Evolutionary conservation across 1,140 invertebrate species (phyloP), one percentile per base, ranked within the genome.

Genomic region (Cydia splendana): DNA sequence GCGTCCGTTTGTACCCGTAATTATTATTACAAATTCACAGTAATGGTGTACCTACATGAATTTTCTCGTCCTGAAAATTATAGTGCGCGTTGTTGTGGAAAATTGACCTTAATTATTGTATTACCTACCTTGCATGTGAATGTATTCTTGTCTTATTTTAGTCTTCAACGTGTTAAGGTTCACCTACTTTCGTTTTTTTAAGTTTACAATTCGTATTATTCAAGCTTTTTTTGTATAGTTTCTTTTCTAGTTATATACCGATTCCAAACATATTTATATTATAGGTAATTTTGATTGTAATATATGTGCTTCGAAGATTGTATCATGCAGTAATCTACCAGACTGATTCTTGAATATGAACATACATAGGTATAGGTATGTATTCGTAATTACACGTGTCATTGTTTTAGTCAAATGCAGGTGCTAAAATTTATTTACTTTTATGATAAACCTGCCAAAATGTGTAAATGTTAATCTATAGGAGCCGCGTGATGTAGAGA

Each of bases 11-110:
- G 30, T 69, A 45, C 9, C 30, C 38, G 30, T 71, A 34, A 71
- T 71, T 71, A 71, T 42, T 71, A 42, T 71, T 71, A 71, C 34
- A 38, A 71, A 71, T 71, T 71, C 67, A 71, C 34, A 42, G 67
- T 71, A 69, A 34, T 69, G 4, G 65, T 69, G 20, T 42, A 71
- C n/a, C n/a, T 34, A 71, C 67, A 7, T 71, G 65, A 28, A 28
- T 30, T 15, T 71, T 71, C 67, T 71, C 6, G 34, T 71, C n/a
- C 67, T 71, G 67, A 6, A 38, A 71, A 71, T 71, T 71, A 71
- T 38, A 42, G 34, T 42, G 67, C 67, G 34, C n/a, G 51, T n/a
- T 71, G 67, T 71, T 71, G 30, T 71, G 30, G 30, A 38, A 45
- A 45, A 71, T 71, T 71, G 67, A 18, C 15, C 28, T 71, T 5